Conservation (phyloP, 1,140 invertebrate genomes). For the Pogonomyrmex barbatus region DNA sequence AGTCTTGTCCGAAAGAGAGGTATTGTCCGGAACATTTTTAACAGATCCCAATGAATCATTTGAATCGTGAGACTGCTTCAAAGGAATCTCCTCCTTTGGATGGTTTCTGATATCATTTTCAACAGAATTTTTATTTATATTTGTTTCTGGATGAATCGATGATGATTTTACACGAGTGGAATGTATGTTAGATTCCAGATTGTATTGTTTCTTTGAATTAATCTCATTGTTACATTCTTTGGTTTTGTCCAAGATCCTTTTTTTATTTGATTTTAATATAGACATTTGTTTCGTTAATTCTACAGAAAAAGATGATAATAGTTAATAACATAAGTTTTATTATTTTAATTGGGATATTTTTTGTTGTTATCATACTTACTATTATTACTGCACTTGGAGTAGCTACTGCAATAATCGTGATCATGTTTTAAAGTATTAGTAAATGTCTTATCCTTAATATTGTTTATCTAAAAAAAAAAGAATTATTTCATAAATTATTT, state of each 20-base stretch:
- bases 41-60: background rate
- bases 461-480: constrained; percentile 62
- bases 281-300: constrained; percentile 27
- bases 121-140: background rate
- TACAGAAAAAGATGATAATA: background rate
- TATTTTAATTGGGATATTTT: constrained; percentile 17
- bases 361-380: constrained; percentile 71
- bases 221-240: constrained; percentile 68
- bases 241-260: constrained; percentile 10
- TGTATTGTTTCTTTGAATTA: constrained; percentile 81
- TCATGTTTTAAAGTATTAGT: constrained; percentile 83
- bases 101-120: constrained; percentile 13
- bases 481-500: background rate
- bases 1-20: constrained; percentile 30
- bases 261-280: background rate
- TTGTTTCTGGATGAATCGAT: background rate
- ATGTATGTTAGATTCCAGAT: constrained; percentile 83
- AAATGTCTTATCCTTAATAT: constrained; percentile 47
- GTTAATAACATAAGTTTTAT: background rate
- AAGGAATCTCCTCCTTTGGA: background rate
- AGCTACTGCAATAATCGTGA: constrained; percentile 86
- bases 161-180: constrained; percentile 80
- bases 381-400: constrained; percentile 59
- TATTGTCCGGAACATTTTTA: constrained; percentile 11
- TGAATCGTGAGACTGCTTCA: background rate